phyloP scores from a whole-genome alignment of 2,797 vertebrate species.

The Pseudotriccus pelzelni region DNA sequence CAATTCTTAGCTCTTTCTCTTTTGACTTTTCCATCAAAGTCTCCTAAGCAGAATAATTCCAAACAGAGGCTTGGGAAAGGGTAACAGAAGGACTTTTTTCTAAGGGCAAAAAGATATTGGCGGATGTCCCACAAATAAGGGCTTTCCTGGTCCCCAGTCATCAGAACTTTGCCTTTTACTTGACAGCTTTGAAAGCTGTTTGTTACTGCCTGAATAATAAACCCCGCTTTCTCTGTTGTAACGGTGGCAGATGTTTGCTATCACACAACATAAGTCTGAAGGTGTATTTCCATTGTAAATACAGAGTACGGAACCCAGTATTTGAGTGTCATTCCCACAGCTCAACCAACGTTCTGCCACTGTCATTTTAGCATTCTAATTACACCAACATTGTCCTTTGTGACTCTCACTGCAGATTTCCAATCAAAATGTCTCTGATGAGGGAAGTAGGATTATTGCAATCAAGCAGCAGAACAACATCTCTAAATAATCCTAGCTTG shows the following conservation, averaged over 20 bases:
- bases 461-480: background rate
- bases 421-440: constrained; percentile 48
- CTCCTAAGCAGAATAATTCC: background rate
- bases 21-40: background rate
- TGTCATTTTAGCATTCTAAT: constrained; percentile 46
- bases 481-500: background rate
- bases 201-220: background rate
- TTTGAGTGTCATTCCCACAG: constrained; percentile 23
- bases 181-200: background rate
- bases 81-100: background rate
- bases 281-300: background rate
- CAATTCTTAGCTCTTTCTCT: background rate
- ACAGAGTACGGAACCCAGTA: background rate
- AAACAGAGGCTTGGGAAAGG: background rate
- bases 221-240: background rate
- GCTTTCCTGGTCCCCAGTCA: background rate
- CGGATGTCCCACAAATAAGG: background rate
- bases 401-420: constrained; percentile 34
- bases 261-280: background rate
- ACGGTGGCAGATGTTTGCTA: background rate
- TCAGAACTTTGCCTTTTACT: background rate
- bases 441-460: background rate
- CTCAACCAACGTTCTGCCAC: background rate
- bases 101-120: background rate
- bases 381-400: constrained; percentile 39